Percentiles rank a stretch among this genome's conserved stretches.
These are phyloP conservation scores for Diuraphis noxia DNA, from an alignment of 1,140 invertebrate genomes.

Conservation along the genomic window DNA sequence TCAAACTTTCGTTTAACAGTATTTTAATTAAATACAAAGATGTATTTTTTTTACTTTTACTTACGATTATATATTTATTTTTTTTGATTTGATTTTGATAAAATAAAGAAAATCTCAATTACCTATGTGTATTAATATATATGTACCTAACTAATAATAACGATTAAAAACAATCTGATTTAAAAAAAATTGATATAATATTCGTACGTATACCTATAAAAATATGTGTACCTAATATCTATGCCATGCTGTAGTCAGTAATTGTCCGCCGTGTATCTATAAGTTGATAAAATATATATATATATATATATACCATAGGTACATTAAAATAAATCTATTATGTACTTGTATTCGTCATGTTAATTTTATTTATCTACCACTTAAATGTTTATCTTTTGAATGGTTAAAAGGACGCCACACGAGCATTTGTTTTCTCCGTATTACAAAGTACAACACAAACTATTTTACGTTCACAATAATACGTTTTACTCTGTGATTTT, in stretches of 20 bases:
- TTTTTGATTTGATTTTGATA: not conserved
- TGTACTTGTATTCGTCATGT: not conserved
- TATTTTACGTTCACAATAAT: too few species aligned
- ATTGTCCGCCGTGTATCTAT: not conserved
- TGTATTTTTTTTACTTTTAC: not conserved
- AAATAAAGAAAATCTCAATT: not conserved
- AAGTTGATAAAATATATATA: not conserved
- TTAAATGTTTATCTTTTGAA: not conserved
- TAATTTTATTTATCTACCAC: not conserved
- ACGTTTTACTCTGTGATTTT: too few species aligned
- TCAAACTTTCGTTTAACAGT: not conserved
- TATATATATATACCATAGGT: not conserved
- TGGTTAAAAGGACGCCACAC: too few species aligned
- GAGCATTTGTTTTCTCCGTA: too few species aligned
- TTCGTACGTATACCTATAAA: too few species aligned
- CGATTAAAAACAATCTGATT: not conserved
- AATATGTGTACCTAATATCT: not conserved
- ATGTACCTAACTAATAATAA: not conserved
- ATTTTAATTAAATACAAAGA: not conserved
- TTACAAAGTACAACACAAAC: too few species aligned
- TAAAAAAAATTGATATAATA: too few species aligned
- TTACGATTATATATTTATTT: not conserved
- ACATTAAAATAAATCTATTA: not conserved
- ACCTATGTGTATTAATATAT: not conserved
- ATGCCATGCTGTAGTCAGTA: not conserved